Evolutionary conservation across 2,113 vertebrate species (phyloP).

Genomic region (Dromaius novaehollandiae): DNA sequence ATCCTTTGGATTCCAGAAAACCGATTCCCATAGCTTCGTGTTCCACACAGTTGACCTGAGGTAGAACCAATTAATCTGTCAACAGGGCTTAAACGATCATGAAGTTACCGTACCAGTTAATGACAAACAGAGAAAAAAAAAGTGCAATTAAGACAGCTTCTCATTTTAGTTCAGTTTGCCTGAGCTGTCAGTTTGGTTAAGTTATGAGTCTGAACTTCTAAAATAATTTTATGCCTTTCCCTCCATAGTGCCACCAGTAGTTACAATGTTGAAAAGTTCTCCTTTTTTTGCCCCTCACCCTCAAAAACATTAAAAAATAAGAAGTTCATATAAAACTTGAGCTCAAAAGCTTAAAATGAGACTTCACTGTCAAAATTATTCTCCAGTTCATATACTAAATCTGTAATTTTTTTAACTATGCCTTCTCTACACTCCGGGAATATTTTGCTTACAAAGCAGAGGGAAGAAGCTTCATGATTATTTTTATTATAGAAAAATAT

Average conservation of each 20-base stretch:
- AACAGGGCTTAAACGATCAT: conserved; percentile 20
- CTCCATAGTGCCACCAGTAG: neutral
- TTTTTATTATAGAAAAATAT: neutral
- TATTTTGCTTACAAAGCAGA: neutral
- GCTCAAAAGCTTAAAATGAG: neutral
- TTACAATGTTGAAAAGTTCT: rapidly evolving
- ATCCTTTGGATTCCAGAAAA: conserved; percentile 63
- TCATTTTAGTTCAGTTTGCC: neutral
- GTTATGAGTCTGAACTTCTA: neutral
- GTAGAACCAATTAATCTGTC: conserved; percentile 67
- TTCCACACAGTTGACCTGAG: conserved; percentile 63
- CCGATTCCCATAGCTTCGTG: neutral
- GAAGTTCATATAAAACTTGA: neutral
- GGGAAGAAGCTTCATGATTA: neutral
- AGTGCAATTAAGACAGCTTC: neutral
- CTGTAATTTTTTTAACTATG: rapidly evolving
- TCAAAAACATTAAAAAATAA: neutral
- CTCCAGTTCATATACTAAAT: neutral
- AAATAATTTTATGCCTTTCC: neutral
- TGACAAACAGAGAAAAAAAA: neutral
- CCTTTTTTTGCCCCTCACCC: neutral
- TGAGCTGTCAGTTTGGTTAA: neutral
- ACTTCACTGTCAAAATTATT: neutral
- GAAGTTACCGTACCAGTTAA: neutral
- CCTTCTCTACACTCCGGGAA: neutral